Conservation (phyloP, 2,797 vertebrate species). For the Syngnathus acus region DNA sequence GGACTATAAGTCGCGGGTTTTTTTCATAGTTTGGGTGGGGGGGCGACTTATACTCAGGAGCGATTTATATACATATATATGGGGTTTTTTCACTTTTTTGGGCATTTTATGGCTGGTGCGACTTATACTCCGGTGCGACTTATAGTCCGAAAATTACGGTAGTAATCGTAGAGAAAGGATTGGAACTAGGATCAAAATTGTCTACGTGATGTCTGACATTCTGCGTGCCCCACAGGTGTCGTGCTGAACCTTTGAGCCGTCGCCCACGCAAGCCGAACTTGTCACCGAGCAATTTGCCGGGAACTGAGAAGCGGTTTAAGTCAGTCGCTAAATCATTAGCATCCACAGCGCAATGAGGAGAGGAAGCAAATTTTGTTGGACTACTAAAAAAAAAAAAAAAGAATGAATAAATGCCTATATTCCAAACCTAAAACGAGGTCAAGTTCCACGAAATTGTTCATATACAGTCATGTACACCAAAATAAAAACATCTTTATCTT, state of each 20-base stretch:
- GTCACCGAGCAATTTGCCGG: constrained; percentile 18
- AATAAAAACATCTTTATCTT: too few relatives aligned
- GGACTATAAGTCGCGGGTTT: too few relatives aligned
- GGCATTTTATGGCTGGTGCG: too few relatives aligned
- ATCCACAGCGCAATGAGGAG: neutral
- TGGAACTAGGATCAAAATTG: neutral
- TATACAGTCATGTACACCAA: neutral
- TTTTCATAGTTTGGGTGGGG: too few relatives aligned
- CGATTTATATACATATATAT: too few relatives aligned
- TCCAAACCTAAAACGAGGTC: neutral
- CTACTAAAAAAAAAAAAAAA: neutral
- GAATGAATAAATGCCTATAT: neutral
- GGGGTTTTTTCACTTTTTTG: too few relatives aligned
- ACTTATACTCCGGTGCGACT: too few relatives aligned
- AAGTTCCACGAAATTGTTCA: neutral
- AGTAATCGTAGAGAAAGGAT: neutral
- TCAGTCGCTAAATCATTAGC: constrained; percentile 5
- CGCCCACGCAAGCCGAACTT: constrained; percentile 13
- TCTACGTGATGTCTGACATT: neutral
- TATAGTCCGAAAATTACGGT: too few relatives aligned
- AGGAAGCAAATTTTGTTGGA: neutral
- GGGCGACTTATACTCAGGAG: too few relatives aligned
- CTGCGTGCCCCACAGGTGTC: neutral
- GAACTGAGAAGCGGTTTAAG: constrained; percentile 9
- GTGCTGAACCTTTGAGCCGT: constrained; percentile 24